Evolutionary conservation across 2,888 invertebrate species (phyloP).

Genomic region (Cryptocephalus moraei): DNA sequence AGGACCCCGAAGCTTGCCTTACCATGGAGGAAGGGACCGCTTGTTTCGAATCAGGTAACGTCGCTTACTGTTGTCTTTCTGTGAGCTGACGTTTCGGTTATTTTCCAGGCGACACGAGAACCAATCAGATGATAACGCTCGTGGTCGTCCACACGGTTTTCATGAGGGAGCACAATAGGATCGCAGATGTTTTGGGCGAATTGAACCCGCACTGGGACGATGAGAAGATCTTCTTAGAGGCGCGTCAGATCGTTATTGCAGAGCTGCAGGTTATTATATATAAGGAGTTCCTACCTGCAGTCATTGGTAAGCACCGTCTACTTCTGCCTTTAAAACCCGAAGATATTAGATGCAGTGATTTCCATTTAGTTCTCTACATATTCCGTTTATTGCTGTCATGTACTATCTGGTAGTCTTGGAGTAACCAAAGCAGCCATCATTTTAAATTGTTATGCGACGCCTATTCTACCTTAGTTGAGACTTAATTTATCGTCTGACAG

Average conservation of each 20-base stretch:
- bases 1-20: conserved; percentile 53
- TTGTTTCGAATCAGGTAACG: conserved; percentile 57
- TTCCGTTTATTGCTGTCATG: too few relatives aligned
- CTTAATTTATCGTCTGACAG: conserved; percentile 18
- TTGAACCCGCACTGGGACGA: conserved; percentile 70
- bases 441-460: too few relatives aligned
- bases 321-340: too few relatives aligned
- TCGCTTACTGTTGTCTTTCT: neutral
- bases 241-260: conserved; percentile 62
- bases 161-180: conserved; percentile 70
- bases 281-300: conserved; percentile 68
- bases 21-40: conserved; percentile 49
- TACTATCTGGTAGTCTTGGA: too few relatives aligned
- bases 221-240: conserved; percentile 62
- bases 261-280: conserved; percentile 71
- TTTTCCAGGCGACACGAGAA: conserved; percentile 59
- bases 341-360: too few relatives aligned
- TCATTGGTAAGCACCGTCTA: conserved; percentile 48
- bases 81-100: neutral
- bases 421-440: too few relatives aligned
- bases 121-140: conserved; percentile 68
- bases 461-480: too few relatives aligned
- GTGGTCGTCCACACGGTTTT: conserved; percentile 64
- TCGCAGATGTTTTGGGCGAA: conserved; percentile 50
- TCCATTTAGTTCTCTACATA: too few relatives aligned